A percentile compares a stretch with the other conserved stretches of the same genome.
Conservation (phyloP, 2,888 invertebrate species). For the Agrotis clavis region DNA sequence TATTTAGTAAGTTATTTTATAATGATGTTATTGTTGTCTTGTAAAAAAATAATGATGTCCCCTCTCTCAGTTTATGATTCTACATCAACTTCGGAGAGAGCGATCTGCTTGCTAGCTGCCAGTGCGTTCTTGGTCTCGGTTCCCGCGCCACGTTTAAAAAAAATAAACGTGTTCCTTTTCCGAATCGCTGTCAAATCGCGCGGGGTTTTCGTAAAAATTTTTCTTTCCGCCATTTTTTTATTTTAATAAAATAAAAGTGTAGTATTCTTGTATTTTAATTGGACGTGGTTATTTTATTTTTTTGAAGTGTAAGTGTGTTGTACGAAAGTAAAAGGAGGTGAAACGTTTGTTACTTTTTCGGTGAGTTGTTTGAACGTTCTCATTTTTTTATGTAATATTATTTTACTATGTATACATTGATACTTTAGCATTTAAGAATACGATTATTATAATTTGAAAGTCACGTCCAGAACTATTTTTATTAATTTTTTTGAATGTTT, state of each 20-base stretch:
- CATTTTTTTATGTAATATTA: conserved; percentile 61
- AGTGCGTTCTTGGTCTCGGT: conserved; percentile 78
- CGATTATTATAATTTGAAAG: conserved; percentile 12
- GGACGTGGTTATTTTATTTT: conserved; percentile 52
- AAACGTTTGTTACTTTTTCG: conserved; percentile 78
- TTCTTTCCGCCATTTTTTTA: conserved; percentile 40
- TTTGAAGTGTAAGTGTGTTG: conserved; percentile 70
- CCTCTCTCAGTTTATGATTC: conserved; percentile 76
- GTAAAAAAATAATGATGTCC: conserved; percentile 56
- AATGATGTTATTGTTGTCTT: too few relatives aligned
- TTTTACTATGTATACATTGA: conserved; percentile 35
- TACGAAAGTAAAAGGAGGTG: conserved; percentile 86
- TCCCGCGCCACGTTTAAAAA: conserved; percentile 73
- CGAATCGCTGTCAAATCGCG: conserved; percentile 73
- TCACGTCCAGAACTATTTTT: background rate
- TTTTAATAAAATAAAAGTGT: conserved; percentile 42
- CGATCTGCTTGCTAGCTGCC: conserved; percentile 76
- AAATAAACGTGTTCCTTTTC: conserved; percentile 73
- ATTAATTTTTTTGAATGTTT: background rate
- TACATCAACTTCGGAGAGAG: conserved; percentile 80
- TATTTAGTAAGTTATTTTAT: too few relatives aligned
- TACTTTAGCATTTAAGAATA: conserved; percentile 19
- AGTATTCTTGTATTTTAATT: conserved; percentile 47
- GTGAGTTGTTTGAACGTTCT: conserved; percentile 77
- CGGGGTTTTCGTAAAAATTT: conserved; percentile 69